phyloP scores from a whole-genome alignment of 2,113 vertebrate genomes.

The Dermatemys mawii region DNA sequence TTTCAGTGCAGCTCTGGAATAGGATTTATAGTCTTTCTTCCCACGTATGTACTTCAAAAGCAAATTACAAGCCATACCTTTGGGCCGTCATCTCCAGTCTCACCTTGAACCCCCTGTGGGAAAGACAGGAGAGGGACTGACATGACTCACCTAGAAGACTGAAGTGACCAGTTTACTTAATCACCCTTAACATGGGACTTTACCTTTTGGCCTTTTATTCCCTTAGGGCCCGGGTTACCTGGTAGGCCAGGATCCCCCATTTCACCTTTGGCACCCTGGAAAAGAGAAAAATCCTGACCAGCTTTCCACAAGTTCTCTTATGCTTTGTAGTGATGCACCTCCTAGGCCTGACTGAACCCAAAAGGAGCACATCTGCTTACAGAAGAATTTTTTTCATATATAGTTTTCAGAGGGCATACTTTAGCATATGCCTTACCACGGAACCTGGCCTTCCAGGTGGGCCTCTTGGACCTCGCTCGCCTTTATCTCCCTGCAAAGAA shows the following conservation, averaged over 20 bases:
- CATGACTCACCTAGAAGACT: neutral
- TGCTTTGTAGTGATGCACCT: rapidly evolving
- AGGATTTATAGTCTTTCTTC: neutral
- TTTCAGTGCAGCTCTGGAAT: neutral
- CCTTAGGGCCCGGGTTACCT: slow-evolving; percentile 75
- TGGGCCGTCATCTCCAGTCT: slow-evolving; percentile 76
- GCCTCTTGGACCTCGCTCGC: slow-evolving; percentile 68
- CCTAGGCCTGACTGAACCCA: neutral
- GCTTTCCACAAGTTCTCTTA: neutral
- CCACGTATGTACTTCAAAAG: neutral
- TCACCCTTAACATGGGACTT: slow-evolving; percentile 1
- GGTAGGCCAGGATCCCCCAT: slow-evolving; percentile 76
- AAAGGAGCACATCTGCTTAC: neutral
- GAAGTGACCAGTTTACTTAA: neutral
- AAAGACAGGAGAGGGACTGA: neutral
- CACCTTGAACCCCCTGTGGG: slow-evolving; percentile 78
- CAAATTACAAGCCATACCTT: slow-evolving; percentile 57
- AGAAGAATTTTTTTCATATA: neutral
- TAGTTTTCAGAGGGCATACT: neutral
- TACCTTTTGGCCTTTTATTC: slow-evolving; percentile 76
- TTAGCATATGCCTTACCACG: slow-evolving; percentile 57
- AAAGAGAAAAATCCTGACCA: neutral
- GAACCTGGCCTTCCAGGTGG: slow-evolving; percentile 64
- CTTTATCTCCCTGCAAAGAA: slow-evolving; percentile 71
- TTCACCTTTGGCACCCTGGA: slow-evolving; percentile 76